Evolutionary conservation across 35 echinoderm and acorn worm genomes (phyloP).

Genomic region (Ophioderma brevispina): DNA sequence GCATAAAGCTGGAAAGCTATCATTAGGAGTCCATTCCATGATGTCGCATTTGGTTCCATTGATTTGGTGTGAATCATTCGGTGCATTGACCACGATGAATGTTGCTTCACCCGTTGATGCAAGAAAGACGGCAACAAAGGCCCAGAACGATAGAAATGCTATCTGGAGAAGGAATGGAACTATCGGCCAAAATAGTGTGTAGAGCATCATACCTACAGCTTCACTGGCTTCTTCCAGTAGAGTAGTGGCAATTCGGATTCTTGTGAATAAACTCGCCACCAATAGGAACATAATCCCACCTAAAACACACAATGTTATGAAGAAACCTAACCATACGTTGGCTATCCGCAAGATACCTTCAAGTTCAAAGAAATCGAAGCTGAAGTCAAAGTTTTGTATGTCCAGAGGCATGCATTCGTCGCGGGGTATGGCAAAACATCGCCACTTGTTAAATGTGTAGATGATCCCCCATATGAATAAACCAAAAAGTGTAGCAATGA

Average conservation of each 20-base stretch:
- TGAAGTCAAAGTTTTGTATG: not conserved
- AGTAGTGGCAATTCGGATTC: conserved; percentile 77
- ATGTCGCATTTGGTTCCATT: conserved; percentile 58
- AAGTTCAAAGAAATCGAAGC: conserved; percentile 54
- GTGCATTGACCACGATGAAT: conserved; percentile 61
- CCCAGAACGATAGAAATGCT: conserved; percentile 70
- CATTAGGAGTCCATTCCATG: not conserved
- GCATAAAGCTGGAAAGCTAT: conserved; percentile 38
- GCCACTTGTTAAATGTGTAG: conserved; percentile 47
- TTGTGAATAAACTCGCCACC: conserved; percentile 62
- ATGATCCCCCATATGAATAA: conserved; percentile 62
- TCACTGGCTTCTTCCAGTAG: conserved; percentile 80
- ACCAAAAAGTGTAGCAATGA: conserved; percentile 42
- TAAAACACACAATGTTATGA: conserved; percentile 75
- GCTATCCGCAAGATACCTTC: conserved; percentile 61
- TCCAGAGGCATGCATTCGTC: not conserved
- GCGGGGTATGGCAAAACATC: conserved; percentile 2
- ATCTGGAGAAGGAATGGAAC: conserved; percentile 76
- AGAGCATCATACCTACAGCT: conserved; percentile 77
- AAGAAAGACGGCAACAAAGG: conserved; percentile 67
- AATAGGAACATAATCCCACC: conserved; percentile 59
- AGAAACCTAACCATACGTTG: conserved; percentile 69
- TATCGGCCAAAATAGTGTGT: conserved; percentile 80
- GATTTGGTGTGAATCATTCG: not conserved
- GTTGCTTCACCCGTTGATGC: conserved; percentile 57